Conservation (phyloP, 2,888 invertebrate species). For the Reticulitermes lucifugus region DNA sequence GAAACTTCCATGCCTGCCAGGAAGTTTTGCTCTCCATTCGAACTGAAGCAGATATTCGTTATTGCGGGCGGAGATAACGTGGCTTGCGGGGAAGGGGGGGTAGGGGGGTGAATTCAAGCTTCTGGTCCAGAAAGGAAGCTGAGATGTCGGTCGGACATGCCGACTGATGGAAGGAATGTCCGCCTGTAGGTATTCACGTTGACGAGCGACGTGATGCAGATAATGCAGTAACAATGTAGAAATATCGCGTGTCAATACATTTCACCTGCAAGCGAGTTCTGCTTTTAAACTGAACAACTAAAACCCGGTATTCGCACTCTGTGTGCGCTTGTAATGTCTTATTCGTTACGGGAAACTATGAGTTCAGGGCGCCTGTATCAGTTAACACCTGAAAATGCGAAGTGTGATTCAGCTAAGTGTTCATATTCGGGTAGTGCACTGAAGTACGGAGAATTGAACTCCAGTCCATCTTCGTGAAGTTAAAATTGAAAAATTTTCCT, state of each 20-base stretch:
- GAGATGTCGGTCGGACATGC: background rate
- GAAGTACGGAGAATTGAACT: background rate
- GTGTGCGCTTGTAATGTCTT: no score
- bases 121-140: background rate
- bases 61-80: background rate
- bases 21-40: background rate
- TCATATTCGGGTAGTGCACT: no score
- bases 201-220: background rate
- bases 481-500: no score
- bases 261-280: no score
- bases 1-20: background rate
- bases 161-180: background rate
- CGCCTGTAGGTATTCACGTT: background rate
- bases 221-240: background rate
- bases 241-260: no score
- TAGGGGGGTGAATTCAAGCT: background rate
- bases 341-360: no score
- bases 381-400: no score
- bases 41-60: slow-evolving; percentile 2
- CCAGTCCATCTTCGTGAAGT: background rate
- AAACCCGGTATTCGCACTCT: no score
- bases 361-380: no score
- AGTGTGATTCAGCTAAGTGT: no score
- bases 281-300: no score
- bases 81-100: background rate